Conservation (phyloP, 2,113 vertebrate species). For the Lonchura striata region DNA sequence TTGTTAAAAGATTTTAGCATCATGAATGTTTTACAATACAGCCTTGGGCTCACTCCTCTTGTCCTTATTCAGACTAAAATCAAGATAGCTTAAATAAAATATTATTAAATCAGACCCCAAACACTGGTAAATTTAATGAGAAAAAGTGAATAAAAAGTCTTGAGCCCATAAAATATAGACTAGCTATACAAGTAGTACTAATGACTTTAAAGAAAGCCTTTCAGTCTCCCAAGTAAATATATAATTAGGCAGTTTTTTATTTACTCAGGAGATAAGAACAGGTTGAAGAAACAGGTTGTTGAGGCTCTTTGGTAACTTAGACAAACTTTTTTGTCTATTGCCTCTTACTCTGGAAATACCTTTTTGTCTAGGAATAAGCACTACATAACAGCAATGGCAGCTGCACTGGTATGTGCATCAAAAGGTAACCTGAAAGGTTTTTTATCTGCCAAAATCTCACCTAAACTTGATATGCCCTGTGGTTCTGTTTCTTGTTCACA, state of each 20-base stretch:
- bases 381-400: not conserved
- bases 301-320: not conserved
- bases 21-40: not conserved
- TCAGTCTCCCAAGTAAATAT: not conserved
- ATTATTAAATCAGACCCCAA: not conserved
- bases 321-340: not conserved
- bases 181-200: not conserved
- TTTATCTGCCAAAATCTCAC: not conserved
- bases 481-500: not conserved
- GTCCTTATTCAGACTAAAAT: not conserved
- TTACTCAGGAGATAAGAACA: slow-evolving; percentile 16
- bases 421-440: not conserved
- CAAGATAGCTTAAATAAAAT: not conserved
- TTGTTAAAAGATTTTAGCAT: not conserved
- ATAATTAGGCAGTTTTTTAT: slow-evolving; percentile 4
- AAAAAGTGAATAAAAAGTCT: not conserved
- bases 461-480: not conserved
- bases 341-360: not conserved
- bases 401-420: not conserved
- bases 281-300: not conserved
- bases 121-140: not conserved
- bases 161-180: not conserved
- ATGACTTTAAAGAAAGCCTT: not conserved
- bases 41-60: not conserved
- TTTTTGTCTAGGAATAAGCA: not conserved